Evolutionary conservation across 2,113 vertebrate species (phyloP).

Genomic region (Mormoops blainvillei): DNA sequence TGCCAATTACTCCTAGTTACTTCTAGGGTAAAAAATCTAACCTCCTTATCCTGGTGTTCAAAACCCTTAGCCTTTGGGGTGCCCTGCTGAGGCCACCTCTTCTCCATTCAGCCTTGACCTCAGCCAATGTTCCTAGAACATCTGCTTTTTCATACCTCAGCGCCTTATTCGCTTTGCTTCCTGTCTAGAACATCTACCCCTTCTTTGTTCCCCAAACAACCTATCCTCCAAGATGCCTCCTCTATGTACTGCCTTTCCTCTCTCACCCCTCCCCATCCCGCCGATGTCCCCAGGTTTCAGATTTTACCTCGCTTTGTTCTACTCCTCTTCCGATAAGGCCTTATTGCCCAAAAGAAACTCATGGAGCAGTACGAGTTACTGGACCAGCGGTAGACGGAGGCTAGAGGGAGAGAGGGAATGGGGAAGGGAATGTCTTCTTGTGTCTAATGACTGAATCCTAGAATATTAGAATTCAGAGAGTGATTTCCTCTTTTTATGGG

Average conservation of each 20-base stretch:
- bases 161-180: neutral
- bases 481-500: neutral
- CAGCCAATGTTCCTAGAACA: neutral
- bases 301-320: neutral
- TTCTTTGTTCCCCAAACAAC: neutral
- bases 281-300: neutral
- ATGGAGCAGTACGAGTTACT: neutral
- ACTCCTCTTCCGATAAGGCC: neutral
- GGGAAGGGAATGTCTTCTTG: neutral
- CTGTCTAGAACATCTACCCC: neutral
- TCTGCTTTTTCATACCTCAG: neutral
- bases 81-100: neutral
- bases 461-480: neutral
- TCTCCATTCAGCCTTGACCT: neutral
- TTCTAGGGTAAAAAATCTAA: neutral
- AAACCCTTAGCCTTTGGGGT: neutral
- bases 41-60: neutral
- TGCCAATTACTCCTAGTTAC: neutral
- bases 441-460: neutral
- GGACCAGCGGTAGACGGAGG: neutral
- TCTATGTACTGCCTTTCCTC: neutral
- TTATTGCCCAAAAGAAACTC: neutral
- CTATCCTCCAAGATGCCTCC: neutral
- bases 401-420: neutral
- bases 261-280: neutral